Conservation (phyloP, 2,797 vertebrate species). For the Peromyscus melanophrys region DNA sequence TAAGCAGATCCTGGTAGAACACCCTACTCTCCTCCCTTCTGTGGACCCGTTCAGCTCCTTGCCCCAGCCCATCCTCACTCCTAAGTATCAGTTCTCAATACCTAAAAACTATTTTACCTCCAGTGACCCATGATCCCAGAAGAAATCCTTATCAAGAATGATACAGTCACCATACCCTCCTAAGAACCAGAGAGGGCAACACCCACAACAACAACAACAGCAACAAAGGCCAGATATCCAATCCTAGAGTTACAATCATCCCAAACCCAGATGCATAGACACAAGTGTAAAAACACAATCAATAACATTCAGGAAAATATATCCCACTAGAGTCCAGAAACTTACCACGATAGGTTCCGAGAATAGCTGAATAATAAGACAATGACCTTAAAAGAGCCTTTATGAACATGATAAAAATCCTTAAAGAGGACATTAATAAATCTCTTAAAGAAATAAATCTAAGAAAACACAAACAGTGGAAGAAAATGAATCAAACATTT, state of each 20-base stretch:
- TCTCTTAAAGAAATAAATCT: not conserved
- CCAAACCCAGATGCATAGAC: not conserved
- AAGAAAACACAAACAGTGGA: not conserved
- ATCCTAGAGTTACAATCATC: not conserved
- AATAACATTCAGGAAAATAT: not conserved
- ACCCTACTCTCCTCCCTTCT: not conserved
- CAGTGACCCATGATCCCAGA: not conserved
- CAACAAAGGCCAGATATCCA: not conserved
- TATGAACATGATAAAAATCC: not conserved
- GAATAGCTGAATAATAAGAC: not conserved
- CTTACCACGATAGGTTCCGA: not conserved
- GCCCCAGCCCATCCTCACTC: not conserved
- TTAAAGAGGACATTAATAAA: not conserved
- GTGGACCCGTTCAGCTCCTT: not conserved
- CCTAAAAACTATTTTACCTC: not conserved
- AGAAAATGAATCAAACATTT: not conserved
- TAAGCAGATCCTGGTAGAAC: not conserved
- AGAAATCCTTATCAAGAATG: not conserved
- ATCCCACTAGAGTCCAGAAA: not conserved
- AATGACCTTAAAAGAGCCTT: not conserved
- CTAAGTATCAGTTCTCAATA: not conserved
- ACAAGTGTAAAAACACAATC: not conserved
- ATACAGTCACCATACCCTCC: not conserved
- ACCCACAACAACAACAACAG: not conserved
- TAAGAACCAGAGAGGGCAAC: not conserved